Evolutionary conservation across 2,888 invertebrate genomes (phyloP), one percentile per base, ranked within the genome.

Genomic region (Biston betularia): DNA sequence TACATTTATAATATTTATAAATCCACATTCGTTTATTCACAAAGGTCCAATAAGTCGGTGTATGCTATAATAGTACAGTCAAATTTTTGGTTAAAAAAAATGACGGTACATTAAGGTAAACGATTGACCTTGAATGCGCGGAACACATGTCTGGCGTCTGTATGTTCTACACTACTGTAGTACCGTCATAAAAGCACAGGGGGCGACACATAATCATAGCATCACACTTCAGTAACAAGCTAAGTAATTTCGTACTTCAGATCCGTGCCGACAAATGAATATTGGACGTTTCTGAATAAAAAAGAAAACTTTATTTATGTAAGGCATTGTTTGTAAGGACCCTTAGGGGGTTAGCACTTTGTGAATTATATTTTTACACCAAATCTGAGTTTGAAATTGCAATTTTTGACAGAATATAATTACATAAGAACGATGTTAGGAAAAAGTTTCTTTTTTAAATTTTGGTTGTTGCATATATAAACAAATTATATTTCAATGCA

Each of bases 301-400:
- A 14, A 6, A 8, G 3, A 54, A 15, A 24, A 11, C 8, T 54
- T 54, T 33, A 54, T 40, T 15, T 53, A n/a, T 33, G 42, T 56
- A 75, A 73, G 70, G 68, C 74, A 71, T 71, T 50, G 34, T 38
- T 11, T 38, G 54, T 71, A 70, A 72, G 68, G 60, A 40, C 64
- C 71, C 63, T 0, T 8, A 0, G 46, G 75, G n/a, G 75, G 72
- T 42, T 58, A 74, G 77, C 78, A 77, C 78, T 78, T 78, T 66
- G 76, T 77, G 75, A 75, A 70, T 71, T 69, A 44, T 49, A 58
- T 65, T 59, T 42, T 44, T n/a, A 34, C 24, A 57, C 6, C 34
- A 56, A n/a, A 11, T 63, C 66, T 66, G 69, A 72, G 63, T 66
- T 33, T 60, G 60, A 64, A 62, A 66, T 52, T 56, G 45, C 24